Conservation (phyloP, 2,888 invertebrate genomes). For the Pseudococcus viburni region DNA sequence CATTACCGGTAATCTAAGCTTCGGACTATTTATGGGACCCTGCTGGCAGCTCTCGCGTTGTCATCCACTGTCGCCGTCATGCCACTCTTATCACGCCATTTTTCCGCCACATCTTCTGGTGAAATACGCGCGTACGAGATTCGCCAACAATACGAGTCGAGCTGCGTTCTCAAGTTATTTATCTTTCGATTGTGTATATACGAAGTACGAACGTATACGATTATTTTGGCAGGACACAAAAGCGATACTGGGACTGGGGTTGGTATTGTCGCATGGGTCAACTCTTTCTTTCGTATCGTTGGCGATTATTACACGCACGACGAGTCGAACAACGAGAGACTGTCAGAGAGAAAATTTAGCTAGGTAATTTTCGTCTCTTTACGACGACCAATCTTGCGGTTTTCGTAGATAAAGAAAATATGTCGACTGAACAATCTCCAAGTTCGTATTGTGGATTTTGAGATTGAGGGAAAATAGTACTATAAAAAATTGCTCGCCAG, state of each 20-base stretch:
- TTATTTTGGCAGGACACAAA: neutral
- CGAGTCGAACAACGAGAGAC: neutral
- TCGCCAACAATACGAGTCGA: neutral
- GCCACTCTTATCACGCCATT: conserved; percentile 3
- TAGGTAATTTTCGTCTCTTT: neutral
- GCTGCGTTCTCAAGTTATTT: neutral
- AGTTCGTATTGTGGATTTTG: too few species aligned
- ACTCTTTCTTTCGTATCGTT: neutral
- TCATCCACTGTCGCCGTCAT: neutral
- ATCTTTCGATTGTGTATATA: conserved; percentile 1
- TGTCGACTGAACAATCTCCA: too few species aligned
- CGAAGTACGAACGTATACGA: neutral
- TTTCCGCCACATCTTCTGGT: neutral
- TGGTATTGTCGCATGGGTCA: conserved; percentile 14
- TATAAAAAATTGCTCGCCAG: too few species aligned
- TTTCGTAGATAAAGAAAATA: too few species aligned
- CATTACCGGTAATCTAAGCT: conserved; percentile 36
- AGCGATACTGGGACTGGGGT: neutral
- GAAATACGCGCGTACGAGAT: neutral
- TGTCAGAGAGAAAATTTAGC: neutral
- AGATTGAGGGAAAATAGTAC: too few species aligned
- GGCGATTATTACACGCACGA: neutral
- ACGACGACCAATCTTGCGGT: neutral
- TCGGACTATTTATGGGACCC: neutral
- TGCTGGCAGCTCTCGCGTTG: neutral